Evolutionary conservation across 2,888 invertebrate species (phyloP).

Genomic region (Ichneumoninae sp.): DNA sequence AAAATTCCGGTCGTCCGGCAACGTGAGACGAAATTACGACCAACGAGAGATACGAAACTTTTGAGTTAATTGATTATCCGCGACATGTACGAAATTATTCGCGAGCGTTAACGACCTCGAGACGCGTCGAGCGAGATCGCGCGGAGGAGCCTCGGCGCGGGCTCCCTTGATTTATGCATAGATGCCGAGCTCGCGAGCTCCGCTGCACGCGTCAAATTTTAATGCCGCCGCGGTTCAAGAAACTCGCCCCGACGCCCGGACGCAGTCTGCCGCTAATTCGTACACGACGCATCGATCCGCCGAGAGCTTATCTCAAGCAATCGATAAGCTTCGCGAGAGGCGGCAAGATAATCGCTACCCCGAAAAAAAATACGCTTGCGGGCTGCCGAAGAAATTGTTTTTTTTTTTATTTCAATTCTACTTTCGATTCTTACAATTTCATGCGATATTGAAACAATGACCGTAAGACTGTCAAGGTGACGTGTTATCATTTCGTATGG

Average conservation of each 20-base stretch:
- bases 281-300: constrained; percentile 11
- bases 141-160: constrained; percentile 30
- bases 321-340: not conserved
- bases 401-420: no score
- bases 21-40: not conserved
- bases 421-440: no score
- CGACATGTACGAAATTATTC: constrained; percentile 9
- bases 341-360: not conserved
- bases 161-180: constrained; percentile 73
- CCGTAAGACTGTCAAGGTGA: no score
- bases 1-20: not conserved
- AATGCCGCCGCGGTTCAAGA: constrained; percentile 68
- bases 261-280: not conserved
- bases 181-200: constrained; percentile 61
- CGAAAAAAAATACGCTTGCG: not conserved
- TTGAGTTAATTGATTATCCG: not conserved
- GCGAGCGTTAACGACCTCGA: constrained; percentile 59
- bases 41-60: not conserved
- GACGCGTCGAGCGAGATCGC: constrained; percentile 22
- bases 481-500: no score
- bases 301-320: not conserved
- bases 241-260: constrained; percentile 32
- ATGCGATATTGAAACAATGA: no score
- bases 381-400: not conserved
- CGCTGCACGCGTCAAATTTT: constrained; percentile 73